Conservation (phyloP, 2,888 invertebrate genomes). For the Mystacides longicornis region DNA sequence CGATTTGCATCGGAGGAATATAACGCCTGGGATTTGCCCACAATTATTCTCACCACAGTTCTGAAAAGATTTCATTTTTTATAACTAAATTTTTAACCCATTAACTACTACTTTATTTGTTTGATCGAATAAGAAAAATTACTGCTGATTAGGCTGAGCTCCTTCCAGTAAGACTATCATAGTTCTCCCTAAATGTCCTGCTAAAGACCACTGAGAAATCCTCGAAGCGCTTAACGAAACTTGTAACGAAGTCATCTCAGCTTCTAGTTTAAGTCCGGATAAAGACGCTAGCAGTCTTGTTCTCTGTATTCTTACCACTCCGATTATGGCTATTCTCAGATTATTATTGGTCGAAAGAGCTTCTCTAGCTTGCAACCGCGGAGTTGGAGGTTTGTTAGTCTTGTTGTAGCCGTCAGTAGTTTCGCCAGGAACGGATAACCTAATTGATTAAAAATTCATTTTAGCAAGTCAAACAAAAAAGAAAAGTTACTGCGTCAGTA, state of each 20-base stretch:
- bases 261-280: constrained; percentile 89
- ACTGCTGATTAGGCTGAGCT: constrained; percentile 84
- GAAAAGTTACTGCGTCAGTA: too few relatives aligned
- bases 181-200: constrained; percentile 84
- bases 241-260: constrained; percentile 86
- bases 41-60: constrained; percentile 88
- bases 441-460: too few relatives aligned
- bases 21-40: constrained; percentile 86
- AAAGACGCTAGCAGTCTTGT: constrained; percentile 82
- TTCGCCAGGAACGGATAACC: constrained; percentile 65
- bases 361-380: constrained; percentile 36
- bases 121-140: too few relatives aligned
- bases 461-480: too few relatives aligned
- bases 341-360: constrained; percentile 51
- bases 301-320: constrained; percentile 78
- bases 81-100: not conserved
- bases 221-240: constrained; percentile 89
- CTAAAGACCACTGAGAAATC: constrained; percentile 75
- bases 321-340: constrained; percentile 76
- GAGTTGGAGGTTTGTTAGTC: constrained; percentile 26
- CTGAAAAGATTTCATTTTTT: constrained; percentile 35
- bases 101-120: too few relatives aligned
- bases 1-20: constrained; percentile 68
- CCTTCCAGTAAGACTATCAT: constrained; percentile 91
- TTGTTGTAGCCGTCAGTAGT: constrained; percentile 65